Conservation (phyloP, 92 coral and sea anemone species). For the Pocillopora meandrina region DNA sequence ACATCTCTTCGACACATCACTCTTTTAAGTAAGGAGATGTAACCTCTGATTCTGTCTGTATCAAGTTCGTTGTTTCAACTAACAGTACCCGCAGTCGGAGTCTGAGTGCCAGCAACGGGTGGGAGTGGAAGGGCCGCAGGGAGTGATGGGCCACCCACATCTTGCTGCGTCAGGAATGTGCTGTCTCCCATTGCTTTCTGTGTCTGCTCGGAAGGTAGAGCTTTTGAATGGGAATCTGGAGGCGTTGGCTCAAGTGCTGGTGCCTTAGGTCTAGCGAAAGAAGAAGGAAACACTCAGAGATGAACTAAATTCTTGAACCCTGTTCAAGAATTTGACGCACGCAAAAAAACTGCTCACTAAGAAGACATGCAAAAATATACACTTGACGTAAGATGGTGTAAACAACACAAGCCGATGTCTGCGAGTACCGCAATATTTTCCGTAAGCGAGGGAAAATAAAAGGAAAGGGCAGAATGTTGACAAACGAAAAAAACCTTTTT, state of each 20-base stretch:
- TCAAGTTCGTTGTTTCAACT: constrained; percentile 2
- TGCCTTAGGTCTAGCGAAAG: constrained; percentile 42
- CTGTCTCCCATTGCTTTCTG: constrained; percentile 51
- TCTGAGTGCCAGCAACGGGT: constrained; percentile 28
- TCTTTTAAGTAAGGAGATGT: too few relatives aligned
- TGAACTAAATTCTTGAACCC: not conserved
- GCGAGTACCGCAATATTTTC: too few relatives aligned
- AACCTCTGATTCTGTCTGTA: not conserved
- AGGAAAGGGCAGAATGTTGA: too few relatives aligned
- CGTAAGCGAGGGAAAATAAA: too few relatives aligned
- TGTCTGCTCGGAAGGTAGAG: constrained; percentile 34
- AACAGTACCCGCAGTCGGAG: constrained; percentile 31
- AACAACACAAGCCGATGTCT: too few relatives aligned
- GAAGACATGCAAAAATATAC: not conserved
- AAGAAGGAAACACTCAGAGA: too few relatives aligned
- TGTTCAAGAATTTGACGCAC: too few relatives aligned
- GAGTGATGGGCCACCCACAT: constrained; percentile 40
- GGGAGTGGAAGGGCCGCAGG: constrained; percentile 54
- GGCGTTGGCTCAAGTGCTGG: constrained; percentile 53
- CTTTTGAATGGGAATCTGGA: constrained; percentile 40
- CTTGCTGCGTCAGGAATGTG: constrained; percentile 83
- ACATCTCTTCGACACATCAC: not conserved
- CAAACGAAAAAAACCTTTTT: too few relatives aligned
- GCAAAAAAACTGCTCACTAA: not conserved
- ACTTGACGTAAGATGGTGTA: too few relatives aligned